Evolutionary conservation across 2,888 invertebrate genomes (phyloP).

Genomic region (Zaprionus bogoriensis): DNA sequence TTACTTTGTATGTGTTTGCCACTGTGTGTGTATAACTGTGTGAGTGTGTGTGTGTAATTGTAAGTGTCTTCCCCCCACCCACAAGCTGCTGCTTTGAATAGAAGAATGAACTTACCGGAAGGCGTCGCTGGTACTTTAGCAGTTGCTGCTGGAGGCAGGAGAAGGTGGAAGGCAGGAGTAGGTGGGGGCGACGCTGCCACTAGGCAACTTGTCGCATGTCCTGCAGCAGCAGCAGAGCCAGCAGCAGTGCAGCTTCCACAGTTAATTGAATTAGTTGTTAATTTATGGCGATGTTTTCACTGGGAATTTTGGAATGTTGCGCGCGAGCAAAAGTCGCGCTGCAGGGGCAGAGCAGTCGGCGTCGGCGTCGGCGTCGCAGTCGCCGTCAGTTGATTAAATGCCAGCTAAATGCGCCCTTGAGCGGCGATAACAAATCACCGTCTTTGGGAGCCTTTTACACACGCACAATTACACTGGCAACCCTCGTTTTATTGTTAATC

Average conservation of each 20-base stretch:
- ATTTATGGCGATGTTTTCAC: conserved; percentile 75
- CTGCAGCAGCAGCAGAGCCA: too few relatives aligned
- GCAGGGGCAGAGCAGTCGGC: conserved; percentile 18
- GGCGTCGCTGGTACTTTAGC: not conserved
- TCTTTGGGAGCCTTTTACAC: conserved; percentile 1
- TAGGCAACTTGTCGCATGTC: conserved; percentile 51
- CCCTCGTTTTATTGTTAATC: not conserved
- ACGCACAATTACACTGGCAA: not conserved
- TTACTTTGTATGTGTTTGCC: too few relatives aligned
- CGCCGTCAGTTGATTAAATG: conserved; percentile 70
- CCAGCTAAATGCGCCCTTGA: conserved; percentile 70
- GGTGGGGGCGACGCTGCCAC: conserved; percentile 11
- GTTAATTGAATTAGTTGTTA: conserved; percentile 78
- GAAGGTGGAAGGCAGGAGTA: too few relatives aligned
- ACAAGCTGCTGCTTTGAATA: too few relatives aligned
- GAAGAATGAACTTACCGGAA: conserved; percentile 52
- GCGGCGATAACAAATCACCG: conserved; percentile 47
- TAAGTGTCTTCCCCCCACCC: too few relatives aligned
- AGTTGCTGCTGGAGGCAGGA: too few relatives aligned
- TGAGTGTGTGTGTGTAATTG: too few relatives aligned
- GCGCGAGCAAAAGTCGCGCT: too few relatives aligned
- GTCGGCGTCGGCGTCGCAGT: too few relatives aligned
- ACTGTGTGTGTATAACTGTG: too few relatives aligned
- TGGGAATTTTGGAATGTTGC: conserved; percentile 63
- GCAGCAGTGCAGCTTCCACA: conserved; percentile 42